Conservation (phyloP, 1,140 invertebrate species). For the Drosophila tani region DNA sequence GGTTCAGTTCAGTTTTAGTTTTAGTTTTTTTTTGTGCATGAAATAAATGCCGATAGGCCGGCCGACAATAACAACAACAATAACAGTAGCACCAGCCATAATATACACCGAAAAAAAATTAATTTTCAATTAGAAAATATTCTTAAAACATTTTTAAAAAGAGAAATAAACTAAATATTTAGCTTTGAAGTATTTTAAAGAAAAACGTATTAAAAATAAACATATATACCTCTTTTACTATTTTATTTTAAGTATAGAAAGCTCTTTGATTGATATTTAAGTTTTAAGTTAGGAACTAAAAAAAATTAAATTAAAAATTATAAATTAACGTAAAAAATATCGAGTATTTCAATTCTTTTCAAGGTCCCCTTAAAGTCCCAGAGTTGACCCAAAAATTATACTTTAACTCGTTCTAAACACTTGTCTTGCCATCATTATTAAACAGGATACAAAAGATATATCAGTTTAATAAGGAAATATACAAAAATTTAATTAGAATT, state of each 20-base stretch:
- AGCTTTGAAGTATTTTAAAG: too few species aligned
- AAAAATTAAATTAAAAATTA: too few species aligned
- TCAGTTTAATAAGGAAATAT: background rate
- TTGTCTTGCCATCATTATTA: background rate
- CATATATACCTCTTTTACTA: too few species aligned
- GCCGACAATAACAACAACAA: slow-evolving; percentile 10
- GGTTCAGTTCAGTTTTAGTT: slow-evolving; percentile 59
- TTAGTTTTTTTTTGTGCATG: slow-evolving; percentile 58
- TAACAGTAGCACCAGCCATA: slow-evolving; percentile 4
- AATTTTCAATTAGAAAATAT: background rate
- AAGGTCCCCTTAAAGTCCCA: rapidly evolving
- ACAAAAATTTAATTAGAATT: background rate
- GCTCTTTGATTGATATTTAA: too few species aligned
- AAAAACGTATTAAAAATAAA: too few species aligned
- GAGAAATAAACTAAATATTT: background rate
- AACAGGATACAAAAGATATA: background rate
- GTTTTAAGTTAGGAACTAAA: too few species aligned
- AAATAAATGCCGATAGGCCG: slow-evolving; percentile 66
- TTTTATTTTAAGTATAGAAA: too few species aligned
- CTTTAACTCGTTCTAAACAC: background rate
- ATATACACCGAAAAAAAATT: background rate
- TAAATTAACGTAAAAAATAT: too few species aligned
- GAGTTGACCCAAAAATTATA: background rate
- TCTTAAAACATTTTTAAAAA: background rate
- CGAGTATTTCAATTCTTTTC: rapidly evolving